phyloP scores from a whole-genome alignment of 2,888 invertebrate genomes.

The Macrophya alboannulata region DNA sequence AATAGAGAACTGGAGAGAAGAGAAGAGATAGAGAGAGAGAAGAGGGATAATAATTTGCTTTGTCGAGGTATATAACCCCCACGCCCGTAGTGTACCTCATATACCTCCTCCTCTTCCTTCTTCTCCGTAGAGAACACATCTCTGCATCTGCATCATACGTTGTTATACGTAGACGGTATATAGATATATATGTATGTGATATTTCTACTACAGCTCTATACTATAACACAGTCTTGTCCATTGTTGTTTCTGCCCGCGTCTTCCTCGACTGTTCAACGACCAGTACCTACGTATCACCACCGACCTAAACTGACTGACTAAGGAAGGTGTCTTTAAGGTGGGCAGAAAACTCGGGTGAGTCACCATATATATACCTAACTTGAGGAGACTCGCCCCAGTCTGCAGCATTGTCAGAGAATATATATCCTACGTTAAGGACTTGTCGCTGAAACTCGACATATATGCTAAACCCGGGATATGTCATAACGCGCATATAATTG shows the following conservation, averaged over 20 bases:
- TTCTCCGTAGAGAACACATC: too few species aligned
- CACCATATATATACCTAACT: not conserved
- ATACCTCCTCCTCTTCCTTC: too few species aligned
- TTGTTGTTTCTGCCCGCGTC: conserved; percentile 46
- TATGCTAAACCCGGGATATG: too few species aligned
- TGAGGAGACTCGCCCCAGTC: conserved; percentile 48
- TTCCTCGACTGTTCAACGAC: conserved; percentile 7
- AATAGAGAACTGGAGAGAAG: not conserved
- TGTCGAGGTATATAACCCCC: conserved; percentile 33
- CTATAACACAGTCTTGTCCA: conserved; percentile 21
- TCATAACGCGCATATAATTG: conserved; percentile 35
- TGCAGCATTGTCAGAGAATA: conserved; percentile 19
- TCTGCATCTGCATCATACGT: not conserved
- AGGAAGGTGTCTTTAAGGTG: conserved; percentile 47
- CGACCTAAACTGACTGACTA: not conserved
- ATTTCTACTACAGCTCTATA: not conserved
- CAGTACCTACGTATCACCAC: conserved; percentile 11
- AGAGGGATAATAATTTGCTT: conserved; percentile 45
- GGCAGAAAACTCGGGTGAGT: conserved; percentile 44
- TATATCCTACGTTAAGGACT: conserved; percentile 24
- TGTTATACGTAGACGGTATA: too few species aligned
- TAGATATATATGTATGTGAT: not conserved
- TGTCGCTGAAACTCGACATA: conserved; percentile 28
- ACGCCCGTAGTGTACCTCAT: conserved; percentile 14
- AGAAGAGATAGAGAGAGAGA: not conserved